Evolutionary conservation across 2,888 invertebrate genomes (phyloP).

Genomic region (Drosophila robusta): DNA sequence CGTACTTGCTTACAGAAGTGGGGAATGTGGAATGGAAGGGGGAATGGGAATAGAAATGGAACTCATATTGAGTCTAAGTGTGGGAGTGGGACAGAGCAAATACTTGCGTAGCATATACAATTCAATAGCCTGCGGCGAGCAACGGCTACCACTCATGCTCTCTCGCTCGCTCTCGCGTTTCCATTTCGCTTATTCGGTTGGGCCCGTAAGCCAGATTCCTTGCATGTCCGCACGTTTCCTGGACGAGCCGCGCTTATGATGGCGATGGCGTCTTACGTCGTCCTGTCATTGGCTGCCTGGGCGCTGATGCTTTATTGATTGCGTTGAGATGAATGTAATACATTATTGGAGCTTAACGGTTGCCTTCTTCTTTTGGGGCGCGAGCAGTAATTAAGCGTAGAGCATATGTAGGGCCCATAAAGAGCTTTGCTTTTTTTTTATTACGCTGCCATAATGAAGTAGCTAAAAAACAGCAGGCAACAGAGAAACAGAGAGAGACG

Average conservation of each 20-base stretch:
- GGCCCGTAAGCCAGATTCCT: conserved; percentile 68
- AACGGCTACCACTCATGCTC: conserved; percentile 4
- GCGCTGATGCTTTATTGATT: conserved; percentile 49
- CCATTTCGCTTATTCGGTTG: neutral
- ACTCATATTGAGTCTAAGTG: neutral
- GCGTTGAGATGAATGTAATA: conserved; percentile 46
- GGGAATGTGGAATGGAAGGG: neutral
- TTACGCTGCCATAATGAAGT: conserved; percentile 20
- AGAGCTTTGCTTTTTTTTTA: conserved; percentile 27
- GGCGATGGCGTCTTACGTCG: conserved; percentile 45
- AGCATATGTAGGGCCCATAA: conserved; percentile 30
- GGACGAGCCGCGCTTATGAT: conserved; percentile 30
- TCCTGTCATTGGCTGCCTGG: conserved; percentile 12
- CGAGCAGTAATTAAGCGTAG: conserved; percentile 38
- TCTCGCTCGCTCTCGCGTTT: conserved; percentile 2
- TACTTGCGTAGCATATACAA: conserved; percentile 51
- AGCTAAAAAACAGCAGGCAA: conserved; percentile 4
- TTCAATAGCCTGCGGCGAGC: conserved; percentile 62
- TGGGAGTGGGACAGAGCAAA: conserved; percentile 25
- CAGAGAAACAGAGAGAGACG: neutral
- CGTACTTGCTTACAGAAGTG: conserved; percentile 32
- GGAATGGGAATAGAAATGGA: neutral
- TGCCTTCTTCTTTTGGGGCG: neutral
- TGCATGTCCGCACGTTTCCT: conserved; percentile 75
- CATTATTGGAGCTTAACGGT: conserved; percentile 49